These are phyloP conservation scores for Goniozus legneri DNA, from an alignment of 1,140 invertebrate species.

Conservation along the genomic window DNA sequence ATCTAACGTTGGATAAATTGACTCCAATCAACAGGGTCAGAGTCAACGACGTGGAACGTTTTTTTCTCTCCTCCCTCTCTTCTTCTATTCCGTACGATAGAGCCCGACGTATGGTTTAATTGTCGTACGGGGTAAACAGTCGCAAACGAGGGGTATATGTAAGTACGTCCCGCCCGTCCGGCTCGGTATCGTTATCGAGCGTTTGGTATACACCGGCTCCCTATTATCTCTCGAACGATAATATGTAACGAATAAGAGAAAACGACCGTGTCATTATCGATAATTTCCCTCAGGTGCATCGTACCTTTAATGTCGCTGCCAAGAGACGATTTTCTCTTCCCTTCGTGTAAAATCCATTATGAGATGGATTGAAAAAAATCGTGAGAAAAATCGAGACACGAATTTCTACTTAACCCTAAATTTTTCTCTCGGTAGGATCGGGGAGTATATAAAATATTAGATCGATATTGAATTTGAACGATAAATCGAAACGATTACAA, in stretches of 20 bases:
- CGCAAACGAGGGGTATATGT: conserved; percentile 17
- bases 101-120: conserved; percentile 13
- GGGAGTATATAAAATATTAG: too few relatives aligned
- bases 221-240: conserved; percentile 31
- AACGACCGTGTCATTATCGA: conserved; percentile 31
- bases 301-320: conserved; percentile 25
- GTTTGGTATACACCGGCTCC: conserved; percentile 17
- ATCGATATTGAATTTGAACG: too few relatives aligned
- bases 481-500: too few relatives aligned
- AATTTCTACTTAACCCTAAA: not conserved
- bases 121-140: conserved; percentile 18
- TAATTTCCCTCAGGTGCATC: conserved; percentile 31
- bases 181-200: conserved; percentile 23
- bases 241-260: conserved; percentile 32
- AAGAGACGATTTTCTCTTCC: too few relatives aligned
- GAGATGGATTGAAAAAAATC: too few relatives aligned
- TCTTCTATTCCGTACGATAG: too few relatives aligned
- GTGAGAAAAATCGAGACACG: too few relatives aligned
- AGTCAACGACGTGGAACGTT: too few relatives aligned
- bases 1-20: too few relatives aligned
- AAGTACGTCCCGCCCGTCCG: conserved; percentile 21
- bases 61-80: too few relatives aligned
- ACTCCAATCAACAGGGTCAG: too few relatives aligned
- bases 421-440: not conserved
- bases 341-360: too few relatives aligned